Percentiles rank a stretch among this genome's conserved stretches.
These are phyloP conservation scores for Chymomyza procnemis DNA, from an alignment of 2,888 invertebrate genomes.

Conservation along the genomic window DNA sequence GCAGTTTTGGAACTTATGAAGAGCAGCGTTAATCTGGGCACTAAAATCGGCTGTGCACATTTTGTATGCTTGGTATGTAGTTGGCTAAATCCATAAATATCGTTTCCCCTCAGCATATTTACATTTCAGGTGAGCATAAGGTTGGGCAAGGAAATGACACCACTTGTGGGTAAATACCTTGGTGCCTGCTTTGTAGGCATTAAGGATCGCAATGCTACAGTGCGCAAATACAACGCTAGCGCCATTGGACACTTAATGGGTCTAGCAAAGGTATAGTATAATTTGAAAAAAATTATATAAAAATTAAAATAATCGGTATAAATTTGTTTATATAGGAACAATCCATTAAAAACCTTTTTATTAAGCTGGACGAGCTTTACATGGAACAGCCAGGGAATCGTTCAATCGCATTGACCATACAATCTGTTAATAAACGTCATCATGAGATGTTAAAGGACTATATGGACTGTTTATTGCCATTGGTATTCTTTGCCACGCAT, in stretches of 20 bases:
- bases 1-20: constrained; percentile 90
- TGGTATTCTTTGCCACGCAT: constrained; percentile 95
- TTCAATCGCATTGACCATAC: constrained; percentile 86
- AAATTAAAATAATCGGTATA: not conserved
- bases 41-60: constrained; percentile 89
- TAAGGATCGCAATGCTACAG: constrained; percentile 89
- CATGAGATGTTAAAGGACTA: constrained; percentile 90
- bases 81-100: not conserved
- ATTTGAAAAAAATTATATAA: not conserved
- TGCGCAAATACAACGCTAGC: constrained; percentile 90
- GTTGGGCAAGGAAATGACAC: constrained; percentile 80
- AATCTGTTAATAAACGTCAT: constrained; percentile 89
- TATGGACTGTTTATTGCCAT: constrained; percentile 86
- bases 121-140: constrained; percentile 77
- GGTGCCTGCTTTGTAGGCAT: constrained; percentile 84
- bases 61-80: constrained; percentile 84
- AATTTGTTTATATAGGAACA: constrained; percentile 73
- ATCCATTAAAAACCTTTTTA: constrained; percentile 81
- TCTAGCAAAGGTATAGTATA: constrained; percentile 84
- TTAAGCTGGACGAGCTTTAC: constrained; percentile 81
- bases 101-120: not conserved
- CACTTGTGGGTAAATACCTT: constrained; percentile 82
- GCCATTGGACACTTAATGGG: constrained; percentile 91
- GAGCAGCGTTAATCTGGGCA: constrained; percentile 88
- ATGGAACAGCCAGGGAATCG: constrained; percentile 87